Evolutionary conservation across 2,797 vertebrate genomes (phyloP).

Genomic region (Pangasius sanitwongsei): DNA sequence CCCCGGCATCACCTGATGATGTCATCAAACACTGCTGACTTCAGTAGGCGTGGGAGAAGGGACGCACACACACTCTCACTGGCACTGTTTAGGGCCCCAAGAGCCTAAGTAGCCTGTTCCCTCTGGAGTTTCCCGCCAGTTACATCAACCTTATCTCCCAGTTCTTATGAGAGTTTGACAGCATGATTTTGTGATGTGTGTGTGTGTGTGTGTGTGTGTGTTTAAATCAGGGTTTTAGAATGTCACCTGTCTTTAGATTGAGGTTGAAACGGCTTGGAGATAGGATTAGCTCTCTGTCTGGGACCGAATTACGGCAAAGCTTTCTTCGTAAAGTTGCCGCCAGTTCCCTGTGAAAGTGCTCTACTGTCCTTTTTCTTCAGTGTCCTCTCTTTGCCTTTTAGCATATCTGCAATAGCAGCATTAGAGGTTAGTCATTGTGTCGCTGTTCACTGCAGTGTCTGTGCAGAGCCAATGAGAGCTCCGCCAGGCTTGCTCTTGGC

Average conservation of each 20-base stretch:
- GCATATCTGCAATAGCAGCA: conserved; percentile 5
- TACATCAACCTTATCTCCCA: conserved; percentile 56
- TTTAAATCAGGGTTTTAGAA: conserved; percentile 50
- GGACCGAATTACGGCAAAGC: conserved; percentile 41
- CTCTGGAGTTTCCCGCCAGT: conserved; percentile 45
- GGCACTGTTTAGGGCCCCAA: conserved; percentile 42
- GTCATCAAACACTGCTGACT: conserved; percentile 64
- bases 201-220: conserved; percentile 35
- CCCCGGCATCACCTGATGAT: conserved; percentile 60
- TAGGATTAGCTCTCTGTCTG: conserved; percentile 43
- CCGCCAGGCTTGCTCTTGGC: conserved; percentile 24
- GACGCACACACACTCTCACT: conserved; percentile 67
- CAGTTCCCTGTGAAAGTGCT: conserved; percentile 17
- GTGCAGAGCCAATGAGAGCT: conserved; percentile 3
- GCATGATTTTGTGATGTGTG: conserved; percentile 29
- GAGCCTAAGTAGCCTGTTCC: conserved; percentile 24
- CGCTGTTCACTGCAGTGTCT: conserved; percentile 10
- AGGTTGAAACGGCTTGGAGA: conserved; percentile 35
- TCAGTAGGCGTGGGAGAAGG: conserved; percentile 74
- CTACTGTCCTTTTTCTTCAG: conserved; percentile 10
- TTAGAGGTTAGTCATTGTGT: conserved; percentile 3
- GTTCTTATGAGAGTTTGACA: conserved; percentile 30
- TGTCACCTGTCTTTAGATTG: conserved; percentile 48
- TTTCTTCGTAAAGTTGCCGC: conserved; percentile 23
- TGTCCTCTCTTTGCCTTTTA: conserved; percentile 6